Evolutionary conservation across 2,113 vertebrate genomes (phyloP).

Genomic region (Paramisgurnus dabryanus): DNA sequence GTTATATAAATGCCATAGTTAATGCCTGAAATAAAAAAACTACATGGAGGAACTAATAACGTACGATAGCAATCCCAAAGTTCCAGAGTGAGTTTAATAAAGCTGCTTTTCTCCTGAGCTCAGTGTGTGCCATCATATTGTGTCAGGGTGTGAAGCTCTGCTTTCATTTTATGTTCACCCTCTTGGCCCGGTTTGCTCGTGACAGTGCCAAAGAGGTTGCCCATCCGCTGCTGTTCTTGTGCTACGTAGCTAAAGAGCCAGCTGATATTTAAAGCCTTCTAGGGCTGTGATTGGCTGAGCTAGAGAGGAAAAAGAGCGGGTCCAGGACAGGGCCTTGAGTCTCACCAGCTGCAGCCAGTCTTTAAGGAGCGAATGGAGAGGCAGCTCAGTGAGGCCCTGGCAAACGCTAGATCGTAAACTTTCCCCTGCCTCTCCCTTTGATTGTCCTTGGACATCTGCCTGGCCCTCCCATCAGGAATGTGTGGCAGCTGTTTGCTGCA

Average conservation of each 20-base stretch:
- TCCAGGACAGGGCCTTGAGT: constrained; percentile 81
- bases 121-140: constrained; percentile 35
- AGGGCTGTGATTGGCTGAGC: constrained; percentile 59
- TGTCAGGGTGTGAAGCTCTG: constrained; percentile 39
- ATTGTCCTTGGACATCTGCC: constrained; percentile 99
- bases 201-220: constrained; percentile 59
- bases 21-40: constrained; percentile 13
- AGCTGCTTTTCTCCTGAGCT: constrained; percentile 22
- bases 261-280: constrained; percentile 64
- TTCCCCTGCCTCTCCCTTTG: constrained; percentile 92
- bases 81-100: constrained; percentile 25
- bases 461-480: constrained; percentile 95
- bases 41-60: constrained; percentile 31
- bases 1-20: neutral
- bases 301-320: constrained; percentile 63
- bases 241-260: constrained; percentile 60
- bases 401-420: constrained; percentile 94
- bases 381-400: constrained; percentile 90
- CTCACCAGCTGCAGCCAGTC: constrained; percentile 92
- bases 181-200: constrained; percentile 47
- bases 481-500: constrained; percentile 95
- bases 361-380: constrained; percentile 87
- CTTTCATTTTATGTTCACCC: constrained; percentile 41
- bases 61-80: constrained; percentile 27
- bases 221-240: constrained; percentile 53